A percentile compares a stretch with the other conserved stretches of the same genome.
Conservation (phyloP, 2,113 vertebrate species). For the Theristicus caerulescens region DNA sequence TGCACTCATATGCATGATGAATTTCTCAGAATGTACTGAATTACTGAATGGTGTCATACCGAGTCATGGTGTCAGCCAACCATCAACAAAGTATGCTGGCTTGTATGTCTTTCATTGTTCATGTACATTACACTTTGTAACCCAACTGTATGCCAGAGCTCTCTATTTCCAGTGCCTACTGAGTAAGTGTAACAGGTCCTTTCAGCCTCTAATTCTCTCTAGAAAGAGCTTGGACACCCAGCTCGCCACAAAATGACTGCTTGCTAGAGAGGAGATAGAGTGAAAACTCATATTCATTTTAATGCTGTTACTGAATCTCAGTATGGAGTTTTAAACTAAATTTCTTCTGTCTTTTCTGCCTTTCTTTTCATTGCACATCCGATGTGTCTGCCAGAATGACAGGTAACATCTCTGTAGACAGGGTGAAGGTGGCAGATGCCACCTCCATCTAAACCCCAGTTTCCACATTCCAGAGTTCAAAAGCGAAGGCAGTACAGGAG, state of each 20-base stretch:
- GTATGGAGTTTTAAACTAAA: background rate
- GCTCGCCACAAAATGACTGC: background rate
- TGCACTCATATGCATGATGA: background rate
- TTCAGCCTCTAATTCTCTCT: background rate
- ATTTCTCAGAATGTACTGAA: background rate
- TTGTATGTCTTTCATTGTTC: background rate
- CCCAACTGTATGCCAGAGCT: background rate
- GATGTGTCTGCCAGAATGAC: background rate
- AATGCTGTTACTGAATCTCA: background rate
- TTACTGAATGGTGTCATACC: background rate
- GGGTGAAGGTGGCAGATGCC: background rate
- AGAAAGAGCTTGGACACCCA: background rate
- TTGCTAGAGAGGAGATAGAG: background rate
- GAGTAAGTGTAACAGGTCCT: background rate
- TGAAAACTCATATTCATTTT: background rate
- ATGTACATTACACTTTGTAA: background rate
- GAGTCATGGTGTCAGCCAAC: background rate
- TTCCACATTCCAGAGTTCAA: background rate
- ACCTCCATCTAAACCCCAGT: background rate
- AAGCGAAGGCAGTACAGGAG: accelerated
- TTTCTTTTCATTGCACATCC: background rate
- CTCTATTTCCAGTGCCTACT: background rate
- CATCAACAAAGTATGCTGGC: background rate
- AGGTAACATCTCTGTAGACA: background rate
- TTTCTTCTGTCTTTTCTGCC: background rate